Evolutionary conservation across 2,113 vertebrate genomes (phyloP).

Genomic region (Sceloporus tristichus): DNA sequence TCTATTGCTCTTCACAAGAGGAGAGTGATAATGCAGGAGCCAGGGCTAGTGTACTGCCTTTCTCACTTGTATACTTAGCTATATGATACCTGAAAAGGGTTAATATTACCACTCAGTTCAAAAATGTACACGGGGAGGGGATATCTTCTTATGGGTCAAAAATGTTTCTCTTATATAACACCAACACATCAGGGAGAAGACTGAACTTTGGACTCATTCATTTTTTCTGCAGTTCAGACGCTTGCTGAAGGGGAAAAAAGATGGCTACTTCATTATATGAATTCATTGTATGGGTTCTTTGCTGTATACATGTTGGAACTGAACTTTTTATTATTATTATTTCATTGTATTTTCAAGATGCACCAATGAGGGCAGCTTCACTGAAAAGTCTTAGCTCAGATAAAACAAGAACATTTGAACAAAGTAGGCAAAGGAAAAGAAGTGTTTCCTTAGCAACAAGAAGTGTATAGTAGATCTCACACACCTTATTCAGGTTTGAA

Average conservation of each 20-base stretch:
- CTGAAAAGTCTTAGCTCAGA: conserved; percentile 62
- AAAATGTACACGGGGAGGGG: too few species aligned
- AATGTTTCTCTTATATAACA: too few species aligned
- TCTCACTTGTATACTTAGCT: too few species aligned
- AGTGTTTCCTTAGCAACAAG: conserved; percentile 73
- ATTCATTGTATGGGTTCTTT: neutral
- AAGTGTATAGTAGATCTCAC: conserved; percentile 71
- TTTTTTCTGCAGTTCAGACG: neutral
- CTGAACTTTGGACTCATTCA: neutral
- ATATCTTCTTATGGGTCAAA: too few species aligned
- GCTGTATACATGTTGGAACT: neutral
- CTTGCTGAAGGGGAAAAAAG: neutral
- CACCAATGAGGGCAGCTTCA: conserved; percentile 68
- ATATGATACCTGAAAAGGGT: too few species aligned
- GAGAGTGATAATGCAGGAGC: too few species aligned
- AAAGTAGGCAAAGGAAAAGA: conserved; percentile 70
- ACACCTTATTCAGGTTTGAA: conserved; percentile 72
- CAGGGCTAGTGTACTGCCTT: too few species aligned
- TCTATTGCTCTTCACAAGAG: too few species aligned
- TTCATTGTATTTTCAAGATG: conserved; percentile 58
- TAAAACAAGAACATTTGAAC: conserved; percentile 72
- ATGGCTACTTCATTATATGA: neutral
- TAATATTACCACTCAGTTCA: too few species aligned
- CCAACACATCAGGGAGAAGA: neutral
- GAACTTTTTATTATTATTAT: conserved; percentile 35